Conservation (phyloP, 2,888 invertebrate species). For the Sphecodes monilicornis region DNA sequence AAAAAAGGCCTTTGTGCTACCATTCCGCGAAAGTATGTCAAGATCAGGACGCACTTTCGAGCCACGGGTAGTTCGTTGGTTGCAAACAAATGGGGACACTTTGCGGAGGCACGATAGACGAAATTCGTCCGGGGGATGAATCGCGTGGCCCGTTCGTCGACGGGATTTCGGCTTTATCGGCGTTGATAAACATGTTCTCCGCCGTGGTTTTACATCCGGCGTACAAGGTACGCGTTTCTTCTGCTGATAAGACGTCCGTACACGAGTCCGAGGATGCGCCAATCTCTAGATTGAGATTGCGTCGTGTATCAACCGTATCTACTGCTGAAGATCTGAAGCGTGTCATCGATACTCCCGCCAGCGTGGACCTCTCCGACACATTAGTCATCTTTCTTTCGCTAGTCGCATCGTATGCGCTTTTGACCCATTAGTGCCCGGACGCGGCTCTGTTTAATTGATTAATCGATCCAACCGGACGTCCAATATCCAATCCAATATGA, state of each 20-base stretch:
- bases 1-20: slow-evolving; percentile 1
- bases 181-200: slow-evolving; percentile 35
- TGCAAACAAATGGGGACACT: slow-evolving; percentile 3
- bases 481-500: no score
- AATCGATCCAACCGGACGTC: background rate
- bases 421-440: slow-evolving; percentile 5
- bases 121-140: slow-evolving; percentile 25
- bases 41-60: slow-evolving; percentile 8
- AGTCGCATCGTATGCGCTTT: background rate
- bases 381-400: slow-evolving; percentile 28
- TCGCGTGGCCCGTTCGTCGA: background rate
- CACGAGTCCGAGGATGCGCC: slow-evolving; percentile 42
- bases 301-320: slow-evolving; percentile 59
- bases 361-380: slow-evolving; percentile 22
- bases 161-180: slow-evolving; percentile 44
- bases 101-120: slow-evolving; percentile 5
- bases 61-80: background rate
- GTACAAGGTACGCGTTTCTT: slow-evolving; percentile 49
- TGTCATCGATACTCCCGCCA: slow-evolving; percentile 52
- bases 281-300: slow-evolving; percentile 60
- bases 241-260: slow-evolving; percentile 47
- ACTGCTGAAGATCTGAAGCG: slow-evolving; percentile 39
- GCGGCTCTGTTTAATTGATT: background rate
- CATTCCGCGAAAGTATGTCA: slow-evolving; percentile 5
- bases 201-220: slow-evolving; percentile 41